A percentile compares a stretch with the other conserved stretches of the same genome.
These are phyloP conservation scores for Tor tambroides DNA, from an alignment of 2,113 vertebrate species.

Conservation along the genomic window DNA sequence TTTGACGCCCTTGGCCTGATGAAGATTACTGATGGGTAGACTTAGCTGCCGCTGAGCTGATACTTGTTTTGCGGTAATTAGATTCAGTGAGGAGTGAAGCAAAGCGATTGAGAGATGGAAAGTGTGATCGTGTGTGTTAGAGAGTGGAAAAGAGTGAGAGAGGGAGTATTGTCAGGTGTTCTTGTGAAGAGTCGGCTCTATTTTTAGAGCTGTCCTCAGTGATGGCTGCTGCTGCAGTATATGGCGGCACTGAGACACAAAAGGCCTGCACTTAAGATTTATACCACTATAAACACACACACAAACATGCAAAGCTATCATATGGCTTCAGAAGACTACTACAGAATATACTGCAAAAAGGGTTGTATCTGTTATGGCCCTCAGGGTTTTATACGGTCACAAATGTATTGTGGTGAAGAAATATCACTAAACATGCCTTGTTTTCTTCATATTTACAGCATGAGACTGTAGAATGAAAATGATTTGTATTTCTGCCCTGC, in stretches of 20 bases:
- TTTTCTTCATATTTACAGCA: background rate
- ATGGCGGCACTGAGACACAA: slow-evolving; percentile 62
- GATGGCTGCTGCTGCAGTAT: slow-evolving; percentile 65
- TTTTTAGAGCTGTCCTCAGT: slow-evolving; percentile 77
- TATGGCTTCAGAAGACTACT: background rate
- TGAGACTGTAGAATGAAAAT: background rate
- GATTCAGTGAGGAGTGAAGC: slow-evolving; percentile 34
- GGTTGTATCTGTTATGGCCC: background rate
- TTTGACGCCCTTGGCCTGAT: slow-evolving; percentile 22
- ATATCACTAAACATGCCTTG: background rate
- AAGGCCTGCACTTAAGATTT: slow-evolving; percentile 48
- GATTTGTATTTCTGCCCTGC: background rate
- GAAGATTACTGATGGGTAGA: slow-evolving; percentile 37
- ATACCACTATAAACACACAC: slow-evolving; percentile 15
- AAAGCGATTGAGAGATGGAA: slow-evolving; percentile 16
- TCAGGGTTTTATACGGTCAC: background rate
- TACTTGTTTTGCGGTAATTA: slow-evolving; percentile 30
- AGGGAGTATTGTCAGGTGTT: slow-evolving; percentile 70
- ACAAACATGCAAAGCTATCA: background rate
- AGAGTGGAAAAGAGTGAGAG: slow-evolving; percentile 45
- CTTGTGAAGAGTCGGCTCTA: slow-evolving; percentile 69
- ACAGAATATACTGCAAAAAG: background rate
- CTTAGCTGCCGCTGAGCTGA: slow-evolving; percentile 3
- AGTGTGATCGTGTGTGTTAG: slow-evolving; percentile 24
- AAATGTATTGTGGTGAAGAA: background rate